phyloP scores from a whole-genome alignment of 1,140 invertebrate genomes.

The Zaprionus nigranus region DNA sequence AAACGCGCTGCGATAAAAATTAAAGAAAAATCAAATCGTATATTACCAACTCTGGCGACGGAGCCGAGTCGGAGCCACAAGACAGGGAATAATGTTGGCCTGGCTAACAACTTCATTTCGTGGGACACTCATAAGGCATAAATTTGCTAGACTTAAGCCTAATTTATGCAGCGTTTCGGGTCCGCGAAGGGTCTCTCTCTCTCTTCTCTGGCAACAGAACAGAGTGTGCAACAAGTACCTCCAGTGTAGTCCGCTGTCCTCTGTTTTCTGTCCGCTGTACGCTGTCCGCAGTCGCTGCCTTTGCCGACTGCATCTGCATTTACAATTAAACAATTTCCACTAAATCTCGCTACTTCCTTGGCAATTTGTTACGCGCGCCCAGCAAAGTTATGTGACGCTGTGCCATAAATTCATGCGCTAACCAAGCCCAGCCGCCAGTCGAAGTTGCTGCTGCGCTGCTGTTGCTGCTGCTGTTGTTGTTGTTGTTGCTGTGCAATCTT shows the following conservation, averaged over 20 bases:
- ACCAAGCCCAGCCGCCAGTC: slow-evolving; percentile 53
- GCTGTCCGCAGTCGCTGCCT: neutral
- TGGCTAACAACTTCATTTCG: slow-evolving; percentile 84
- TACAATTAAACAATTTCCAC: slow-evolving; percentile 85
- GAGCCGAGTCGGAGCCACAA: neutral
- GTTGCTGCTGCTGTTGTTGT: neutral
- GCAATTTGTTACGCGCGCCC: slow-evolving; percentile 84
- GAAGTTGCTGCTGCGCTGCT: slow-evolving; percentile 18
- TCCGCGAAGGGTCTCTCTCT: slow-evolving; percentile 63
- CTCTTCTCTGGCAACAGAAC: slow-evolving; percentile 24
- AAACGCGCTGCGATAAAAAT: slow-evolving; percentile 75
- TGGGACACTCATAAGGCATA: slow-evolving; percentile 83
- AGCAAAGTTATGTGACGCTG: slow-evolving; percentile 84
- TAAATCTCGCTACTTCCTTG: slow-evolving; percentile 84
- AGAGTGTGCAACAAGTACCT: slow-evolving; percentile 60
- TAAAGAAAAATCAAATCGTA: slow-evolving; percentile 83
- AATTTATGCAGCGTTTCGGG: slow-evolving; percentile 79
- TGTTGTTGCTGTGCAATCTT: slow-evolving; percentile 62
- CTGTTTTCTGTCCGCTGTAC: neutral
- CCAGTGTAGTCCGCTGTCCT: slow-evolving; percentile 4
- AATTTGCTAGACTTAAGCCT: slow-evolving; percentile 84
- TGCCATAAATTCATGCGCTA: slow-evolving; percentile 82
- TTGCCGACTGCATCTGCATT: slow-evolving; percentile 75
- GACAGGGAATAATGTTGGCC: slow-evolving; percentile 71
- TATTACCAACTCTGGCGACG: slow-evolving; percentile 46